These are phyloP conservation scores for Sandelia bainsii DNA, from an alignment of 2,797 vertebrate genomes.

Conservation along the genomic window DNA sequence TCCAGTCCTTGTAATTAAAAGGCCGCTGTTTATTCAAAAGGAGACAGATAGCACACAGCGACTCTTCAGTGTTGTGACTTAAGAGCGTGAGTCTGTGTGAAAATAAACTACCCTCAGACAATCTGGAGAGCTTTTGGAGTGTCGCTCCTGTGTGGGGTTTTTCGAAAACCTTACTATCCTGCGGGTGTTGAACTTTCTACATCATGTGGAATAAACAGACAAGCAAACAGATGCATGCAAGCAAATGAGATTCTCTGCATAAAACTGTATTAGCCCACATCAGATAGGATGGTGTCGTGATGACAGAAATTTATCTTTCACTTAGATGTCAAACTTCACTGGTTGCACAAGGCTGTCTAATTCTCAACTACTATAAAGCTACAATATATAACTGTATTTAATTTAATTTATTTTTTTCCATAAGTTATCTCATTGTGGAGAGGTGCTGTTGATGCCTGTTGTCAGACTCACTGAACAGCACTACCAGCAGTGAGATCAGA, in stretches of 20 bases:
- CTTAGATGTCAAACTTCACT: background rate
- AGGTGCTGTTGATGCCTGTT: too few species aligned
- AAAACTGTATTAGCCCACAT: background rate
- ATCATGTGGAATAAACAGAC: conserved; percentile 39
- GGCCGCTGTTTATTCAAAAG: conserved; percentile 53
- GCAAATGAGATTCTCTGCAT: conserved; percentile 18
- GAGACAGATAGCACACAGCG: conserved; percentile 35
- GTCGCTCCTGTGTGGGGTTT: conserved; percentile 18
- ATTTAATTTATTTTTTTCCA: too few species aligned
- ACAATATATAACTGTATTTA: too few species aligned
- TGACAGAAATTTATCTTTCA: background rate
- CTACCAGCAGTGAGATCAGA: too few species aligned
- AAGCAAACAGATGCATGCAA: background rate
- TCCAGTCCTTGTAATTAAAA: conserved; percentile 67
- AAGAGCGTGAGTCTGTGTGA: conserved; percentile 37
- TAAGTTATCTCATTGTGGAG: too few species aligned
- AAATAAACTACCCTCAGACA: conserved; percentile 65
- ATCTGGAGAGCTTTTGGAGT: conserved; percentile 51
- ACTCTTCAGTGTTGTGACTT: conserved; percentile 57
- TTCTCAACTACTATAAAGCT: too few species aligned
- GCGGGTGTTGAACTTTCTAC: conserved; percentile 45
- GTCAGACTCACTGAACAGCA: too few species aligned
- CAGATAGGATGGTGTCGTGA: conserved; percentile 1
- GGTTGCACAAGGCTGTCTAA: too few species aligned
- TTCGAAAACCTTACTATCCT: conserved; percentile 24